Conservation (phyloP, 1,140 invertebrate genomes). For the Yoshiicerus persimilis region DNA sequence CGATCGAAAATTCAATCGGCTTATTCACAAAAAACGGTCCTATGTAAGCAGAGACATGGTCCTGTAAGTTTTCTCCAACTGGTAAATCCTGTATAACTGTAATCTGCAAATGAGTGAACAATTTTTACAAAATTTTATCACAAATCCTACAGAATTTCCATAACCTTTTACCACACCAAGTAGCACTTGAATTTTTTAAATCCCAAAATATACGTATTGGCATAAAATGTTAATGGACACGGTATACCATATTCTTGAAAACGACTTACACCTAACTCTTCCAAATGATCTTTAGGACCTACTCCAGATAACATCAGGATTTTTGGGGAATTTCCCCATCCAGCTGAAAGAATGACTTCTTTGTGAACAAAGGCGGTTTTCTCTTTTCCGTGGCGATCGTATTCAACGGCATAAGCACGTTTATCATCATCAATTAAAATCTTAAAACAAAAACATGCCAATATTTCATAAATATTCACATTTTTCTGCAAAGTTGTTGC, state of each 20-base stretch:
- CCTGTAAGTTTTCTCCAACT: constrained; percentile 56
- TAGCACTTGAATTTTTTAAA: background rate
- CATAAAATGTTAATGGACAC: background rate
- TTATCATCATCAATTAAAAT: background rate
- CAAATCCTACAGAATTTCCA: background rate
- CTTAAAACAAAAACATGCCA: background rate
- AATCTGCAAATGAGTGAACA: constrained; percentile 34
- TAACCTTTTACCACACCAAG: background rate
- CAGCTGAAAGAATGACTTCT: constrained; percentile 55
- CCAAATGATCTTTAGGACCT: constrained; percentile 56
- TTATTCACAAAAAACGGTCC: constrained; percentile 21
- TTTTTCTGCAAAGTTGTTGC: background rate
- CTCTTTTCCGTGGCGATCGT: constrained; percentile 30
- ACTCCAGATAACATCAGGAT: constrained; percentile 60
- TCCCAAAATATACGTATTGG: background rate
- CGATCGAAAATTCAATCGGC: background rate
- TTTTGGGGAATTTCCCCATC: constrained; percentile 53
- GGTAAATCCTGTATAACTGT: constrained; percentile 51
- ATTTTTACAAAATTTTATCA: background rate
- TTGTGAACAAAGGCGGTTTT: constrained; percentile 44
- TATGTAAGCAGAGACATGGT: constrained; percentile 50
- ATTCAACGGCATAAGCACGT: constrained; percentile 41
- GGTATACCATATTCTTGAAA: background rate
- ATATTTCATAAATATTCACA: background rate
- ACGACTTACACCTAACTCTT: constrained; percentile 47